Evolutionary conservation across 2,113 vertebrate species (phyloP).

Genomic region (Euleptes europaea): DNA sequence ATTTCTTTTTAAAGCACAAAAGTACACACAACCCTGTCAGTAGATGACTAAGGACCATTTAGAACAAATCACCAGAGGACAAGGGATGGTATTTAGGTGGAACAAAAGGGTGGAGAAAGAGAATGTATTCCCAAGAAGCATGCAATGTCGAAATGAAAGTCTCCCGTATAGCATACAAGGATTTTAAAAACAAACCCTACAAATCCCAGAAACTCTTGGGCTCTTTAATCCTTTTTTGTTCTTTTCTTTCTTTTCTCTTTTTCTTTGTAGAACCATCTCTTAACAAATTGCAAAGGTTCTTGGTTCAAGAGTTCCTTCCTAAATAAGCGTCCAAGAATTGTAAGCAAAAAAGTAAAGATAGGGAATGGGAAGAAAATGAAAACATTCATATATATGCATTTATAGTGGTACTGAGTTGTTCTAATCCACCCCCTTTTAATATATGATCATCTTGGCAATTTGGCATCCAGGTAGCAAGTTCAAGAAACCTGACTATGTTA

Average conservation of each 20-base stretch:
- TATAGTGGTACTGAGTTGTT: constrained; percentile 32
- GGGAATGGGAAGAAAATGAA: constrained; percentile 42
- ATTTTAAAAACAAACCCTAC: constrained; percentile 23
- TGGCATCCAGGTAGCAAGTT: constrained; percentile 47
- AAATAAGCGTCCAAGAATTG: constrained; percentile 42
- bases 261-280: constrained; percentile 30
- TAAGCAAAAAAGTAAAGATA: constrained; percentile 40
- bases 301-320: constrained; percentile 41
- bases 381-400: constrained; percentile 40
- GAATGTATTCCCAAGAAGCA: constrained; percentile 40
- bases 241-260: background rate
- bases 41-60: background rate
- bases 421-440: constrained; percentile 44
- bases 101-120: constrained; percentile 15
- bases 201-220: background rate
- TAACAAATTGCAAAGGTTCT: constrained; percentile 43
- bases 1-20: background rate
- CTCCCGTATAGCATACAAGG: constrained; percentile 54
- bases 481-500: constrained; percentile 44
- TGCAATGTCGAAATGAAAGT: constrained; percentile 49
- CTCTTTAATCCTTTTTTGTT: constrained; percentile 23
- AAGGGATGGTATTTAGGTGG: background rate
- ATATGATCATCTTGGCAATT: constrained; percentile 45
- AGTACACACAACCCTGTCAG: constrained; percentile 11
- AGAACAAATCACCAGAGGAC: background rate